Conservation (phyloP, 2,113 vertebrate species). For the Dunckerocampus dactyliophorus region DNA sequence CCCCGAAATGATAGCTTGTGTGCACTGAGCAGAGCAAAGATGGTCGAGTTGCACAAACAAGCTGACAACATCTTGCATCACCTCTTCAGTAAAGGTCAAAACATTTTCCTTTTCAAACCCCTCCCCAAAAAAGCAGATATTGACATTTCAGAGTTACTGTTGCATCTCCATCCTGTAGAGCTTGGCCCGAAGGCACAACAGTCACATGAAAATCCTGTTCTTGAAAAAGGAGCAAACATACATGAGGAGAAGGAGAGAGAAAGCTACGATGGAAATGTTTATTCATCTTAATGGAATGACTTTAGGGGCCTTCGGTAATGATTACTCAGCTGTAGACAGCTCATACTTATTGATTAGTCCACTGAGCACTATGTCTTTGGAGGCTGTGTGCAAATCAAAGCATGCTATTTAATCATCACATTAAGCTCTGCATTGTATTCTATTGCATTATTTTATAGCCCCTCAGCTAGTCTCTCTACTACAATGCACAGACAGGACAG, state of each 20-base stretch:
- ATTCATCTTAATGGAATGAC: slow-evolving; percentile 31
- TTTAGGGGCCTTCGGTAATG: slow-evolving; percentile 42
- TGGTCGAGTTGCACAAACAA: not conserved
- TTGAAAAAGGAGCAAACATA: slow-evolving; percentile 41
- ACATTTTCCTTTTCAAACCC: slow-evolving; percentile 12
- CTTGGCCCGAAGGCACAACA: slow-evolving; percentile 46
- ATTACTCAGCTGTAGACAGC: slow-evolving; percentile 56
- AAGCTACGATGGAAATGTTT: slow-evolving; percentile 22
- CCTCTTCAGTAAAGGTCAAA: not conserved
- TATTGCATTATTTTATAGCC: not conserved
- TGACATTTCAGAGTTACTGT: slow-evolving; percentile 7
- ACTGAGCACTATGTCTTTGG: slow-evolving; percentile 35
- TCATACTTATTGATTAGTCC: slow-evolving; percentile 62
- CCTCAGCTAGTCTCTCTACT: not conserved
- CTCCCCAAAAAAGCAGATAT: not conserved
- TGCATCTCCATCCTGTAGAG: slow-evolving; percentile 6
- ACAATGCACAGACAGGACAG: not conserved
- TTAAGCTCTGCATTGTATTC: slow-evolving; percentile 6
- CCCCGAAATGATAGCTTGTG: slow-evolving; percentile 19
- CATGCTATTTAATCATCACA: slow-evolving; percentile 51
- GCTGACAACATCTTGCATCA: not conserved
- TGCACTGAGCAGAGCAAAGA: slow-evolving; percentile 15
- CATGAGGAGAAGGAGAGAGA: not conserved
- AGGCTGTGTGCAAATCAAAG: slow-evolving; percentile 33
- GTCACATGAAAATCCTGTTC: slow-evolving; percentile 60